Conservation (phyloP, 2,113 vertebrate species). For the Rhea americana region DNA sequence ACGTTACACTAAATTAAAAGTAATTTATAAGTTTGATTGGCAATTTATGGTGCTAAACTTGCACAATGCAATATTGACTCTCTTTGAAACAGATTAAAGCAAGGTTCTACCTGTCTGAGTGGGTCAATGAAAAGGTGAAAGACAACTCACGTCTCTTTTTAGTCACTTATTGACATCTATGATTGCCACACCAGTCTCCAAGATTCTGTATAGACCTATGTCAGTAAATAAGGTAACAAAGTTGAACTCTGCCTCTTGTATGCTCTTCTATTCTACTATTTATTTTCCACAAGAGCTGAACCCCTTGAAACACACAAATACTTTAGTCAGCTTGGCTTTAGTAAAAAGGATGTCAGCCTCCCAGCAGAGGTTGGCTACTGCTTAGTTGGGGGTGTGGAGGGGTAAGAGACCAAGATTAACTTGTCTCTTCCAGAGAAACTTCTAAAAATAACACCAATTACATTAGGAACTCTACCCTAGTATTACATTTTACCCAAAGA, state of each 20-base stretch:
- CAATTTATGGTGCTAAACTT: not conserved
- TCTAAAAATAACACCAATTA: not conserved
- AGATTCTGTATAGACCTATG: not conserved
- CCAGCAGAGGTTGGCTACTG: not conserved
- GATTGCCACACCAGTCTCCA: not conserved
- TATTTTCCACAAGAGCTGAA: not conserved
- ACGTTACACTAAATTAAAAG: not conserved
- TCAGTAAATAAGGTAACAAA: not conserved
- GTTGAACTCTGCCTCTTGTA: not conserved
- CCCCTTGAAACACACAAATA: not conserved
- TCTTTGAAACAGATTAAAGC: not conserved
- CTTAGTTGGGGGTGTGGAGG: no score
- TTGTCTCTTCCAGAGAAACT: not conserved
- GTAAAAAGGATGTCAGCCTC: not conserved
- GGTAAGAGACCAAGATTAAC: not conserved
- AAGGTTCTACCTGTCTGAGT: not conserved
- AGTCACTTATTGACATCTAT: not conserved
- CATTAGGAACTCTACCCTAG: not conserved
- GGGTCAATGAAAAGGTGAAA: not conserved
- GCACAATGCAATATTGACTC: not conserved
- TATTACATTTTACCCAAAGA: not conserved
- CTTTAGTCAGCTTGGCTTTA: not conserved
- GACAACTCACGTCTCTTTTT: not conserved
- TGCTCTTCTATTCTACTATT: not conserved
- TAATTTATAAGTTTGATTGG: not conserved